Evolutionary conservation across 2,797 vertebrate genomes (phyloP), one percentile per base, ranked within the genome.

Genomic region (Halcyon smyrnensis): DNA sequence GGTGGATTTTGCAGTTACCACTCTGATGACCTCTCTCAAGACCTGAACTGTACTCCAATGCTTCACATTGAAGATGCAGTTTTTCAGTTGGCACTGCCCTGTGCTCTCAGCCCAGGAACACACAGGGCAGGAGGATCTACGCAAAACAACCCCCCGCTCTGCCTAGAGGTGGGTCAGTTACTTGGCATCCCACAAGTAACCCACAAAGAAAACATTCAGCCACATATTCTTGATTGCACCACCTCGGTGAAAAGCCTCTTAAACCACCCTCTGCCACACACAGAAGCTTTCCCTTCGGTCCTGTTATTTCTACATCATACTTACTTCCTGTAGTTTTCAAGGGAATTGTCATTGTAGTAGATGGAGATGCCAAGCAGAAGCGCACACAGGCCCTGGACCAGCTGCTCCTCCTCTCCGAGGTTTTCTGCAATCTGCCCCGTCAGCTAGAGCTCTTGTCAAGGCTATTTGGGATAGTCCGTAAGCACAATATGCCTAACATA

Each of bases 361-460:
- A 99, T 99, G 70, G 99, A 99, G 97, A 99, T 99, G 71, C 99
- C 99, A 60, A 99, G 98, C 50, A 99, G 92, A 63, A 99, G 98
- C 0, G 99, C 99, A 94, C 99, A 99, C 48, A 99, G 97, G 84
- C 99, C 99, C 98, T 99, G 99, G 43, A 99, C 99, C 24, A 99
- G 98, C 92, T 99, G 98, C 59, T 99, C 99, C 91, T 99, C 99
- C 93, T 99, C 99, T 45, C 99, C 99, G 63, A 99, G 98, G 93
- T 99, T 99, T 97, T 99, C 99, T 7, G 99, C 99, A 95, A 99
- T 99, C 98, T 99, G 99, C 86, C 98, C 99, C 1, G 99, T 99
- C 89, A 99, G 98, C 99, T 99, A 24, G 48, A 96, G 77, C 37
- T 71, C 89, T 87, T 14, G 98, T 98, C 98, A 99, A 99, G 98